Conservation (phyloP, 2,888 invertebrate species). For the Ditylenchus weischeri region DNA sequence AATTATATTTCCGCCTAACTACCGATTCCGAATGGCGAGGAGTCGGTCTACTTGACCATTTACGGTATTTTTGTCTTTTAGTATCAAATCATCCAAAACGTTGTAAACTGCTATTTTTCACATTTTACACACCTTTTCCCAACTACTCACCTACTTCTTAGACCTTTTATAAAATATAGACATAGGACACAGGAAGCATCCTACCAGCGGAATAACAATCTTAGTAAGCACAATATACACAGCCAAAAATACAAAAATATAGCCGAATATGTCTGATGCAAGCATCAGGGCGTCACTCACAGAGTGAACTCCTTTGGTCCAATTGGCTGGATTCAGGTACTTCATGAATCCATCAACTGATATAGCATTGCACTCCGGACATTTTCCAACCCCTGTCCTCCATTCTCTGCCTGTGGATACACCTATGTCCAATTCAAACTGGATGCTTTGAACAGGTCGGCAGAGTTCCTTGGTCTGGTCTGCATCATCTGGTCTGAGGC, state of each 20-base stretch:
- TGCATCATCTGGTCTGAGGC: slow-evolving; percentile 15
- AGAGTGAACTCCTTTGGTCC: slow-evolving; percentile 47
- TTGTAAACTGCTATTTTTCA: too few species aligned
- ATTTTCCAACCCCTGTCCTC: slow-evolving; percentile 36
- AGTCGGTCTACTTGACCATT: too few species aligned
- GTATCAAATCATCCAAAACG: too few species aligned
- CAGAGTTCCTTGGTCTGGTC: slow-evolving; percentile 37
- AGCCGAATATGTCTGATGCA: slow-evolving; percentile 41
- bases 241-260: slow-evolving; percentile 37
- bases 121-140: too few species aligned
- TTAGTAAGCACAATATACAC: slow-evolving; percentile 45
- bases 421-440: slow-evolving; percentile 28
- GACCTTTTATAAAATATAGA: slow-evolving; percentile 12
- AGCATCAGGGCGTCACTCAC: slow-evolving; percentile 44
- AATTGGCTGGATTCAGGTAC: slow-evolving; percentile 47
- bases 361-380: slow-evolving; percentile 53
- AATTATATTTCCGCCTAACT: too few species aligned
- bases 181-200: slow-evolving; percentile 42
- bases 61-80: too few species aligned
- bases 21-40: too few species aligned
- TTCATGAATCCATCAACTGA: slow-evolving; percentile 44
- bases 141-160: slow-evolving; percentile 12
- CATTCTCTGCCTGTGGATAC: slow-evolving; percentile 28
- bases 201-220: slow-evolving; percentile 41
- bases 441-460: slow-evolving; percentile 40